Evolutionary conservation across 2,113 vertebrate genomes (phyloP).

Genomic region (Halichoerus grypus): DNA sequence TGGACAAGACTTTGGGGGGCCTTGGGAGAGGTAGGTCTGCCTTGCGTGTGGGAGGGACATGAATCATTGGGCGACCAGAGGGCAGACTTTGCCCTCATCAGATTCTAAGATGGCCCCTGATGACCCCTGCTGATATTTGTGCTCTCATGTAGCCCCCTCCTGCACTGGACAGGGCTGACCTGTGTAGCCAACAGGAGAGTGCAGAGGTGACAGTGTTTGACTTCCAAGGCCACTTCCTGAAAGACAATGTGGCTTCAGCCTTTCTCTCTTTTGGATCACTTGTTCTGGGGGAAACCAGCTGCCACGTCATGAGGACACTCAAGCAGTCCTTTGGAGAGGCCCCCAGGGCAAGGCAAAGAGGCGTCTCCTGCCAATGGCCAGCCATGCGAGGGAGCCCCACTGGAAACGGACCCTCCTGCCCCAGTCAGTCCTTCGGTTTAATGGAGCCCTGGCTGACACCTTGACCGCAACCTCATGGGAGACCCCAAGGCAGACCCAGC

Average conservation of each 20-base stretch:
- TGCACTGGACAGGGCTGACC: neutral
- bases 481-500: neutral
- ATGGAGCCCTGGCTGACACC: neutral
- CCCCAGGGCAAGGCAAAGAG: neutral
- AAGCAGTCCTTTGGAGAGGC: neutral
- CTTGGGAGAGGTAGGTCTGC: neutral
- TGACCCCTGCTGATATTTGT: neutral
- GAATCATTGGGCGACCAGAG: neutral
- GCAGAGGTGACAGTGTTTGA: neutral
- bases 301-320: neutral
- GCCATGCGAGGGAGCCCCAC: neutral
- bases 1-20: neutral
- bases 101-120: neutral
- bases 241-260: constrained; percentile 2
- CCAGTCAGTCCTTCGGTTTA: neutral
- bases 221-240: neutral
- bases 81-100: neutral
- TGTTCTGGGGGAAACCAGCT: neutral
- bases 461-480: neutral
- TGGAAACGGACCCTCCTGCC: neutral
- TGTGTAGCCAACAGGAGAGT: neutral
- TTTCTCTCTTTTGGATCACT: constrained; percentile 25
- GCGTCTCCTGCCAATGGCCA: neutral
- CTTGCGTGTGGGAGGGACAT: neutral
- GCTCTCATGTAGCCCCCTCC: neutral